Evolutionary conservation across 2,113 vertebrate species (phyloP), one percentile per base, ranked within the genome.

Genomic region (Laticauda colubrina): DNA sequence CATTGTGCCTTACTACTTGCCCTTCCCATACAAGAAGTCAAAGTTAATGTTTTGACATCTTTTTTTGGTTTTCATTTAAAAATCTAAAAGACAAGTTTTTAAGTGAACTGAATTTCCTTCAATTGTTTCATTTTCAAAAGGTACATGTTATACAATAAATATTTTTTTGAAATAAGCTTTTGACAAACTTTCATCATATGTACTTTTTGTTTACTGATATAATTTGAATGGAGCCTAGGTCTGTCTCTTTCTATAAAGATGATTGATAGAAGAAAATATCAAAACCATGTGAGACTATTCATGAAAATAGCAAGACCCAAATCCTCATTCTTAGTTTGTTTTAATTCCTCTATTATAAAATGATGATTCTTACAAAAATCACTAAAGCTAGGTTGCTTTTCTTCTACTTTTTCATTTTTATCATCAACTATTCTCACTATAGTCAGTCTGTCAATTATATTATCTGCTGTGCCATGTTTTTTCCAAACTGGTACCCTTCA

Each of bases 121-220:
- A 88, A 91, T 81, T 4, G 3, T 1, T 0, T 6, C 18, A 26
- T 45, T 10, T 34, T 93, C 23, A 69, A 64, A n/a, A 51, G 51
- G 57, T 4, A 57, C 91, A 18, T 56, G 48, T 48, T 91, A 45
- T 24, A 91, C 81, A 75, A 93, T 45, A 89, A 0, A 51, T 2
- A 39, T 92, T 92, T 90, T 57, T 90, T 69, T 92, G 57, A 48
- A 92, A 87, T 48, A 26, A 85, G 3, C 53, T 91, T 93, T 53
- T 48, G 92, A 51, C 85, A 93, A 59, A 54, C 10, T 56, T 53
- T 88, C 20, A 91, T 87, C 0, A 0, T 34, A 12, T 43, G 59
- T 56, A 85, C 85, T 87, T 23, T 88, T 91, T 92, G 43, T 6
- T 89, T 43, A 59, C 23, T 23, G 24, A 57, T 23, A 45, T 89